Evolutionary conservation across 2,113 vertebrate species (phyloP).

Genomic region (Lanius ludovicianus): DNA sequence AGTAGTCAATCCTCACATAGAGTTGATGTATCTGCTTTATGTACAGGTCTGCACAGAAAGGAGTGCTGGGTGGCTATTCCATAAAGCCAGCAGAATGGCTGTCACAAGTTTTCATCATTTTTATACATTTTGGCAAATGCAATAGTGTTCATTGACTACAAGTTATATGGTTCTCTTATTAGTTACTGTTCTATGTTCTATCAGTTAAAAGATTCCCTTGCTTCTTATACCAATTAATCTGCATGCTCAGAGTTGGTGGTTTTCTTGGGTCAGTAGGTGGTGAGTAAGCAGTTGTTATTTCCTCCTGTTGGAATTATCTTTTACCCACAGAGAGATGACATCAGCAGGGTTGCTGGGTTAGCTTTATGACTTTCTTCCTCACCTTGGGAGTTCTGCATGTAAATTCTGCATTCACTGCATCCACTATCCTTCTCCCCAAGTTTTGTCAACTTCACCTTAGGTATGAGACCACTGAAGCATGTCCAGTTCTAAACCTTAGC

Average conservation of each 20-base stretch:
- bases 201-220: neutral
- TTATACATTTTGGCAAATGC: neutral
- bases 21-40: neutral
- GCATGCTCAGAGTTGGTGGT: neutral
- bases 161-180: neutral
- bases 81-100: fast-evolving
- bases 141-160: neutral
- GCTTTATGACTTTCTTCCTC: neutral
- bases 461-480: neutral
- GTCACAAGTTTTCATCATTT: neutral
- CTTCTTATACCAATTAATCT: neutral
- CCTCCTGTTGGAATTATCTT: neutral
- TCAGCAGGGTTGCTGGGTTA: neutral
- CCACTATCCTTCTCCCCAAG: neutral
- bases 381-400: neutral
- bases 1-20: neutral
- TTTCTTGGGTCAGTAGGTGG: neutral
- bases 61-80: fast-evolving
- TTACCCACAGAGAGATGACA: neutral
- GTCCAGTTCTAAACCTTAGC: neutral
- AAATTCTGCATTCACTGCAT: neutral
- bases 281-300: neutral
- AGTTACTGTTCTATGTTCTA: neutral
- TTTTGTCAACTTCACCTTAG: too few relatives aligned
- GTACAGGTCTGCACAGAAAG: neutral